Evolutionary conservation across 2,888 invertebrate species (phyloP).

Genomic region (Drosophila paranaensis): DNA sequence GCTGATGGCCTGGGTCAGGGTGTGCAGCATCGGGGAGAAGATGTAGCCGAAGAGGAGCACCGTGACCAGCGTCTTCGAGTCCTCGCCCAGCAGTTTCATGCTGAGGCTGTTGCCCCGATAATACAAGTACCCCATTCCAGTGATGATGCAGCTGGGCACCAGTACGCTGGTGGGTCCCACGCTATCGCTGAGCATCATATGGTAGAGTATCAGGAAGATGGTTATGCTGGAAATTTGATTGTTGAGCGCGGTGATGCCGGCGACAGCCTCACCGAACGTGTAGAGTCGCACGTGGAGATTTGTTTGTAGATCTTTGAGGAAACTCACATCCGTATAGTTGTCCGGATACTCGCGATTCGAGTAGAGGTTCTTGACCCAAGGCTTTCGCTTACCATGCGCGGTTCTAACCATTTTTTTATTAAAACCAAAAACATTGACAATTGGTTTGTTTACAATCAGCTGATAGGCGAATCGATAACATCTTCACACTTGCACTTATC

Average conservation of each 20-base stretch:
- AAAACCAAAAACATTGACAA: constrained; percentile 28
- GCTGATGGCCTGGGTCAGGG: constrained; percentile 97
- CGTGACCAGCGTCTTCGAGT: constrained; percentile 91
- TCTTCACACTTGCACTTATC: background rate
- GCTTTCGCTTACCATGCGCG: constrained; percentile 50
- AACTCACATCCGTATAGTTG: constrained; percentile 95
- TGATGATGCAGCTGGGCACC: constrained; percentile 86
- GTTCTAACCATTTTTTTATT: constrained; percentile 48
- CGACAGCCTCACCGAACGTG: constrained; percentile 87
- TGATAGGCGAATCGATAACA: constrained; percentile 34
- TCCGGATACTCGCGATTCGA: constrained; percentile 94
- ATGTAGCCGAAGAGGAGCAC: constrained; percentile 95
- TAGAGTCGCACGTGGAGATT: constrained; percentile 92
- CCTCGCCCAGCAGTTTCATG: constrained; percentile 85
- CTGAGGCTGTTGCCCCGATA: constrained; percentile 84
- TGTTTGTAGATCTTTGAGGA: constrained; percentile 93
- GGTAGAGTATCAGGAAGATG: constrained; percentile 90
- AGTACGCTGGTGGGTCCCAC: constrained; percentile 88
- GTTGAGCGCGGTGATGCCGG: constrained; percentile 91
- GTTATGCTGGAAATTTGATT: constrained; percentile 92
- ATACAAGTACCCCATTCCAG: constrained; percentile 87
- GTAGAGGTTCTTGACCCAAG: constrained; percentile 96
- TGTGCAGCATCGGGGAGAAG: constrained; percentile 95
- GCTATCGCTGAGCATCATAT: constrained; percentile 90
- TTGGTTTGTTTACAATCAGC: constrained; percentile 50